Evolutionary conservation across 2,888 invertebrate genomes (phyloP).

Genomic region (Drosophila putrida): DNA sequence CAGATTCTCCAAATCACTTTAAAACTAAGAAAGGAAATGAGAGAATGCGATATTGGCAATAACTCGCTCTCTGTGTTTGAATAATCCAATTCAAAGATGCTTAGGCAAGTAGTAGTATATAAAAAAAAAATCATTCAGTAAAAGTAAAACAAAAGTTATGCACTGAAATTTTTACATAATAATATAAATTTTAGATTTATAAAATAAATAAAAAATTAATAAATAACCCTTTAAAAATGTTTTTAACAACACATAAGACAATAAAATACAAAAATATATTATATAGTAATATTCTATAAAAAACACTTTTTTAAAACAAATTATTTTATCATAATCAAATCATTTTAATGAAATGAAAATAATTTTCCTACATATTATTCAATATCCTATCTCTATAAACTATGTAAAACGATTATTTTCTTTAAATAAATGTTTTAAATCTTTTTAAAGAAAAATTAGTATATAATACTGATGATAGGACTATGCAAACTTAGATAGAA

Average conservation of each 20-base stretch:
- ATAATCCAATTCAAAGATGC: too few species aligned
- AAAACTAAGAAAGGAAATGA: not conserved
- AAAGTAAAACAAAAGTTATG: too few species aligned
- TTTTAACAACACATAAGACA: too few species aligned
- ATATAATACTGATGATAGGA: not conserved
- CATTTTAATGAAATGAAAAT: not conserved
- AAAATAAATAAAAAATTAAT: too few species aligned
- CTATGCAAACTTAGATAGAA: not conserved
- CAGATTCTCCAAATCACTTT: not conserved
- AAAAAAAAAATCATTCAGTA: too few species aligned
- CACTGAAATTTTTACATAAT: too few species aligned
- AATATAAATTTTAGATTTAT: too few species aligned
- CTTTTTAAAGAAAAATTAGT: not conserved
- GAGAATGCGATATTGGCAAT: not conserved
- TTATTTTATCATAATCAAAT: not conserved
- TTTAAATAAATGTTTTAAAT: slow-evolving; percentile 1
- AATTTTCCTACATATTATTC: not conserved
- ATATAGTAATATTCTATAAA: not conserved
- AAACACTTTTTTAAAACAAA: not conserved
- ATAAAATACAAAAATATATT: not conserved
- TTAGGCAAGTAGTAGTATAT: too few species aligned
- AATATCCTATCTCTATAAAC: not conserved
- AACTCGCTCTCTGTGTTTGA: too few species aligned
- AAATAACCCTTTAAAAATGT: too few species aligned
- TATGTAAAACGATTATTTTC: not conserved